These are phyloP conservation scores for Tetragonisca angustula DNA, from an alignment of 2,888 invertebrate species.

Conservation along the genomic window DNA sequence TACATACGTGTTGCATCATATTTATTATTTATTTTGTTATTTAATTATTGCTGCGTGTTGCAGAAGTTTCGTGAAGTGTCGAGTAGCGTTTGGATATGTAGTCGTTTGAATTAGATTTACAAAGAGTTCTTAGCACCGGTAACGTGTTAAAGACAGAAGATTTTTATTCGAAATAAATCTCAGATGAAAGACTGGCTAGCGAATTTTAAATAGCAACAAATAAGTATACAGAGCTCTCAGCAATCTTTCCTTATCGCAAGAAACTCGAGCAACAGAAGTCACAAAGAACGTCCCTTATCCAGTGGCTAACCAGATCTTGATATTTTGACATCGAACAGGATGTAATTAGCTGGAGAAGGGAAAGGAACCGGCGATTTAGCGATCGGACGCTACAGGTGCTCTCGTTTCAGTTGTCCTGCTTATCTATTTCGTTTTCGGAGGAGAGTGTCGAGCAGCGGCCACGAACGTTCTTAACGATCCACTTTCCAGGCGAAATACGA, in stretches of 20 bases:
- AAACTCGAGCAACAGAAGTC: slow-evolving; percentile 13
- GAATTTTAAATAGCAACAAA: not conserved
- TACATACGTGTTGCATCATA: no score
- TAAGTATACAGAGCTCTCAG: slow-evolving; percentile 17
- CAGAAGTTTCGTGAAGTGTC: no score
- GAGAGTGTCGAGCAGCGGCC: not conserved
- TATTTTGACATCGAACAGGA: slow-evolving; percentile 54
- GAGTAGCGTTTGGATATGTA: no score
- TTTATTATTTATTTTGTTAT: no score
- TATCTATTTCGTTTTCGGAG: slow-evolving; percentile 42
- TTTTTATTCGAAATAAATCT: no score
- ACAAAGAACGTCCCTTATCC: slow-evolving; percentile 26
- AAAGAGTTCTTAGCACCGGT: no score
- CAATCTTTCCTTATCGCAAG: slow-evolving; percentile 23
- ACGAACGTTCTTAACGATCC: slow-evolving; percentile 56
- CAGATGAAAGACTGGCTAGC: no score
- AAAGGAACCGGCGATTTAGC: not conserved
- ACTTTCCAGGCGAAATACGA: slow-evolving; percentile 58
- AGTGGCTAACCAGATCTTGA: slow-evolving; percentile 43
- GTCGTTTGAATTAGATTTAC: no score
- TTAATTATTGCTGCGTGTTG: no score
- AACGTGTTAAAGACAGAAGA: no score
- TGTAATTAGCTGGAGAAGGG: slow-evolving; percentile 44
- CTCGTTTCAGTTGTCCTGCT: not conserved
- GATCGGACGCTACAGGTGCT: slow-evolving; percentile 27